Percentiles rank a stretch among this genome's conserved stretches.
Evolutionary conservation across 2,113 vertebrate species (phyloP).

Genomic region (Puma concolor): DNA sequence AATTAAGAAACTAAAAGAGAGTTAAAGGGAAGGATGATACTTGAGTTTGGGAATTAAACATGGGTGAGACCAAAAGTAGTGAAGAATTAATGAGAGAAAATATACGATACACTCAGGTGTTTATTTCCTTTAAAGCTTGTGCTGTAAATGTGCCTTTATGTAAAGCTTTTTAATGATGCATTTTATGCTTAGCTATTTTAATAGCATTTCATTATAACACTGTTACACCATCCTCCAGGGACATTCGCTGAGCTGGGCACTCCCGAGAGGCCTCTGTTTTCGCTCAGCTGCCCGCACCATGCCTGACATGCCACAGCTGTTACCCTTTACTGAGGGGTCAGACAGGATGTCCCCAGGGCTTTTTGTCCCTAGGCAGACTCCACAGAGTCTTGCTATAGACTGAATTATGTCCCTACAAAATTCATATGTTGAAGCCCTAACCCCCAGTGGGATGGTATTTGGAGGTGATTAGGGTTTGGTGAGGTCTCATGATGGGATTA

Average conservation of each 20-base stretch:
- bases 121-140: neutral
- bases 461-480: neutral
- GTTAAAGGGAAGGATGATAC: neutral
- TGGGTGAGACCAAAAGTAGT: neutral
- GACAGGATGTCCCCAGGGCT: neutral
- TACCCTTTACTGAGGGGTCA: neutral
- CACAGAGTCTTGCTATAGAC: neutral
- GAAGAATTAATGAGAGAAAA: neutral
- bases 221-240: neutral
- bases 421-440: neutral
- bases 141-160: neutral
- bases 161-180: neutral
- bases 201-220: neutral
- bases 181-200: conserved; percentile 13
- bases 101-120: neutral
- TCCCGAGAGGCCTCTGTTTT: neutral
- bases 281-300: neutral
- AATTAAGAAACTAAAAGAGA: neutral
- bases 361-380: neutral
- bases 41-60: neutral
- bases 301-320: neutral
- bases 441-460: neutral
- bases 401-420: neutral
- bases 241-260: neutral
- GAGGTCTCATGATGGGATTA: neutral